Evolutionary conservation across 2,797 vertebrate species (phyloP), one percentile per base, ranked within the genome.

Genomic region (Xenops minutus): DNA sequence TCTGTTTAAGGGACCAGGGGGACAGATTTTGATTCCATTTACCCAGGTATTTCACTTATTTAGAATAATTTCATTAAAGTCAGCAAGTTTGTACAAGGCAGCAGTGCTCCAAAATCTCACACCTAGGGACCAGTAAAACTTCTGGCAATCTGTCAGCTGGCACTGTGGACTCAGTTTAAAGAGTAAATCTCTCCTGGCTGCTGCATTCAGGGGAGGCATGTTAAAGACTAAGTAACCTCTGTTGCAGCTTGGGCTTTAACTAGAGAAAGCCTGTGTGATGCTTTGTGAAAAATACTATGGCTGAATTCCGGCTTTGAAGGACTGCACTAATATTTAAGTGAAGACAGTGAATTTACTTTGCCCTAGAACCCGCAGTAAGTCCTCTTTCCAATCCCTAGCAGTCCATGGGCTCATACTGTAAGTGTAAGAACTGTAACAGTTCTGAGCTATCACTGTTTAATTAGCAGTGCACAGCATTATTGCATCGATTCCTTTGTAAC

Each of bases 341-440:
- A 69, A 77, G 30, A 8, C 0, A 71, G 19, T 4, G 9, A 19
- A 68, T 56, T 36, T 71, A 5, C 14, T 67, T 67, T 26, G 24
- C 19, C 3, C 36, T 39, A 20, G 46, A 66, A 46, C 39, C 14
- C 41, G 2, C 12, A 29, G 41, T 73, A 73, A 79, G 46, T 48
- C 24, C 41, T 64, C 24, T 54, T 88, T 51, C 0, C 1, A 14
- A 41, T 77, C 82, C 43, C 52, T 37, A 30, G 36, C 9, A 29
- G 39, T 34, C 22, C 3, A 0, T 32, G 18, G 9, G 7, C 4
- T 10, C 7, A 0, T 14, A 7, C 16, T 30, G 21, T 41, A 64
- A n/a, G 3, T 41, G 1, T 5, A 41, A 52, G 58, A 43, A 34
- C 21, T 61, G 23, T 52, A 49, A 2, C 18, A 22, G 29, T 67